These are phyloP conservation scores for Octopus sinensis DNA, from an alignment of 1,140 invertebrate species.

Conservation along the genomic window DNA sequence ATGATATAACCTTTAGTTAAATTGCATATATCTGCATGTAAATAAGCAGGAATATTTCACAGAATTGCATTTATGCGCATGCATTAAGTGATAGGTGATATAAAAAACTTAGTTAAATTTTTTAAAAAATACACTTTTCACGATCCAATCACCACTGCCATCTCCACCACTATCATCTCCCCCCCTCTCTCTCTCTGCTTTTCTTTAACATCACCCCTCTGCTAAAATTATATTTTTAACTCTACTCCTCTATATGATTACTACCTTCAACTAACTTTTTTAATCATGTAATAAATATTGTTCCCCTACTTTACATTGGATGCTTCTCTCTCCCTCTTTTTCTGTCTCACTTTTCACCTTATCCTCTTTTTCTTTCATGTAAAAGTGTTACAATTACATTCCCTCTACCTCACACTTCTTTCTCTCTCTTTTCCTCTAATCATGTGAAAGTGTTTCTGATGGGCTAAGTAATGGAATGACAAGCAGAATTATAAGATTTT, in stretches of 20 bases:
- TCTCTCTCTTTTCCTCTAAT: neutral
- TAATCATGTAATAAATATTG: neutral
- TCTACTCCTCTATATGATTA: neutral
- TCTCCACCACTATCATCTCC: too few species aligned
- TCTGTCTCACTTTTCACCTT: neutral
- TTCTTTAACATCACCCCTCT: neutral
- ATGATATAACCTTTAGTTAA: too few species aligned
- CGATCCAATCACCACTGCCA: too few species aligned
- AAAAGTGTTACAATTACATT: neutral
- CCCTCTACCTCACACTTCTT: neutral
- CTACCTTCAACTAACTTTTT: neutral
- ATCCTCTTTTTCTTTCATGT: neutral
- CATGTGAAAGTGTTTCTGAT: neutral
- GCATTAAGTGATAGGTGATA: too few species aligned
- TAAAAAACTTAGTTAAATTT: too few species aligned
- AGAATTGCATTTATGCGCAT: too few species aligned
- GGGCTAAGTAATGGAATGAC: neutral
- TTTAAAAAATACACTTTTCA: too few species aligned
- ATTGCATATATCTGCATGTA: too few species aligned
- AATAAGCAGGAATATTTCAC: too few species aligned
- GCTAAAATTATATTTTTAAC: neutral
- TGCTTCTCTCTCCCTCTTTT: neutral
- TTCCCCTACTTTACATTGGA: neutral
- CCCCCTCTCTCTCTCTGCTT: neutral
- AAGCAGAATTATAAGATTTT: too few species aligned